Conservation (phyloP, 2,888 invertebrate species). For the Elaeidobius kamerunicus region DNA sequence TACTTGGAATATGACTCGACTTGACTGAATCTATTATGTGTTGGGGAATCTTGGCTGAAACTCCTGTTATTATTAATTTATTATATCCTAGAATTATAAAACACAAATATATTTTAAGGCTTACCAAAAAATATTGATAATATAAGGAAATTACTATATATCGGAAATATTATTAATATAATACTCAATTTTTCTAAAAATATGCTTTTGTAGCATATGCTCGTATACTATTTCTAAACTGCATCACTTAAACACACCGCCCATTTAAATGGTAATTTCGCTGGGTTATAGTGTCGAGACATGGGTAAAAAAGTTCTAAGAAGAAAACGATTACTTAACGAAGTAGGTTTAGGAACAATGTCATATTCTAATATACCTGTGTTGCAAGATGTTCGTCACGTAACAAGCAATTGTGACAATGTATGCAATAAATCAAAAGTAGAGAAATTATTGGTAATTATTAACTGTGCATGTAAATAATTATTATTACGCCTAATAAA, state of each 20-base stretch:
- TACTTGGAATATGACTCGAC: no score
- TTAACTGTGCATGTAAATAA: neutral
- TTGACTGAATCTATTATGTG: no score
- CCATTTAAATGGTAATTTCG: slow-evolving; percentile 28
- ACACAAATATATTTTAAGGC: no score
- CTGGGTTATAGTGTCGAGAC: slow-evolving; percentile 25
- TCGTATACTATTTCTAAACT: slow-evolving; percentile 13
- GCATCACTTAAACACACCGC: slow-evolving; percentile 23
- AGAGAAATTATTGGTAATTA: neutral
- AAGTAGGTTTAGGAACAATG: slow-evolving; percentile 13
- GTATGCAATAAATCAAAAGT: neutral
- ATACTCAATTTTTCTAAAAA: no score
- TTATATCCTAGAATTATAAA: neutral
- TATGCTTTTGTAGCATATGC: slow-evolving; percentile 1
- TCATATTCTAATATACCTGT: neutral
- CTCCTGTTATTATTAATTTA: no score
- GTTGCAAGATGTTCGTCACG: neutral
- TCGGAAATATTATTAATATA: no score
- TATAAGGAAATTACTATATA: no score
- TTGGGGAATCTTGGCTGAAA: no score
- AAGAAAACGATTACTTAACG: slow-evolving; percentile 13
- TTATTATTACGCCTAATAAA: no score
- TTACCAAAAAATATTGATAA: no score
- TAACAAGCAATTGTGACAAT: neutral
- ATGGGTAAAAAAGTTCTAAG: slow-evolving; percentile 8